Conservation (phyloP, 2,888 invertebrate species). For the Xylota segnis region DNA sequence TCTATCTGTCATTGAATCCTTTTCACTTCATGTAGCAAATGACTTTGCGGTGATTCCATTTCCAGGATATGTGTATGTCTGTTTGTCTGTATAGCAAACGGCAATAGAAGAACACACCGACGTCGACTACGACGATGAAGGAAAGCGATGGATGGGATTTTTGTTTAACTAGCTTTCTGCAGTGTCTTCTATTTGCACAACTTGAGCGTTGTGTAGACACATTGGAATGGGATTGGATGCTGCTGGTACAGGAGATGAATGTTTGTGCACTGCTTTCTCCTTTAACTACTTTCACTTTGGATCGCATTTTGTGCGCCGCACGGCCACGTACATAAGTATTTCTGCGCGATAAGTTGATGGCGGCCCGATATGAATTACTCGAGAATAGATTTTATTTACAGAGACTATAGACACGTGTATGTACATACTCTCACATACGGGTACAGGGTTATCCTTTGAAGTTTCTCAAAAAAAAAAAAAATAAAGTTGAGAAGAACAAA, state of each 20-base stretch:
- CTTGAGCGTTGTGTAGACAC: slow-evolving; percentile 11
- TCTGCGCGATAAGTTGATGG: background rate
- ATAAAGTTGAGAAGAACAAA: background rate
- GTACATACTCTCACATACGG: background rate
- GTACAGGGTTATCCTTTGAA: background rate
- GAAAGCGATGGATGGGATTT: slow-evolving; percentile 28
- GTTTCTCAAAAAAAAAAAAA: background rate
- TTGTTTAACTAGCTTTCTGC: slow-evolving; percentile 61
- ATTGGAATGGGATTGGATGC: background rate
- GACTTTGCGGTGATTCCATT: slow-evolving; percentile 64
- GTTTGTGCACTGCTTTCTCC: slow-evolving; percentile 2
- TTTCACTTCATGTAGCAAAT: slow-evolving; percentile 65
- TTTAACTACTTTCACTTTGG: slow-evolving; percentile 20
- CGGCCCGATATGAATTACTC: background rate
- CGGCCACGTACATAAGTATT: background rate
- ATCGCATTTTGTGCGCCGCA: background rate
- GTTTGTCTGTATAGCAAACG: background rate
- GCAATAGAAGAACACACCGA: background rate
- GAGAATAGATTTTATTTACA: slow-evolving; percentile 4
- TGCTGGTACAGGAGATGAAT: background rate
- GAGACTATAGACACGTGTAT: background rate
- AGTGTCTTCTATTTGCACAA: slow-evolving; percentile 46
- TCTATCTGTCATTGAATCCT: slow-evolving; percentile 52
- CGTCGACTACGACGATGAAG: background rate
- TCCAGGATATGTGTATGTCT: background rate